phyloP scores from a whole-genome alignment of 2,888 invertebrate genomes.

The Euplagia quadripunctaria region DNA sequence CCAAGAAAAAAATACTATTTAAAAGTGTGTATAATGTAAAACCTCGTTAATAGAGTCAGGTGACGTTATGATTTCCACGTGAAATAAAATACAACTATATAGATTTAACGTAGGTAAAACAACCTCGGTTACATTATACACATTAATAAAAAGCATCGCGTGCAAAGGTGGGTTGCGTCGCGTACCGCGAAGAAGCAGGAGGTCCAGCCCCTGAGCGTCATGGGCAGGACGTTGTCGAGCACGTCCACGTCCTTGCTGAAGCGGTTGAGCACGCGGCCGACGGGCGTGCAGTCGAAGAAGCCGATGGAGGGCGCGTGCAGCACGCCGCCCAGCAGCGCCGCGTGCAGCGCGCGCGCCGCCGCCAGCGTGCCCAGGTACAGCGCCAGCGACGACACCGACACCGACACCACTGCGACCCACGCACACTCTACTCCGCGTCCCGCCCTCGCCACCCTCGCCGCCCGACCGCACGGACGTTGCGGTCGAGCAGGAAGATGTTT shows the following conservation, averaged over 20 bases:
- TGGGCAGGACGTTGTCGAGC: constrained; percentile 91
- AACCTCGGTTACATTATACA: not conserved
- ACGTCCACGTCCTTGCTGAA: constrained; percentile 92
- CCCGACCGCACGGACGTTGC: not conserved
- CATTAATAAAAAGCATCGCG: not conserved
- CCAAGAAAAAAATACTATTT: not conserved
- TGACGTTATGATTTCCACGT: not conserved
- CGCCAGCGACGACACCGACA: constrained; percentile 89
- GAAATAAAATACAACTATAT: not conserved
- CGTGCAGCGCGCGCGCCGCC: constrained; percentile 89
- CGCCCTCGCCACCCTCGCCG: not conserved
- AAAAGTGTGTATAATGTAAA: not conserved
- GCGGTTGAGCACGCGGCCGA: constrained; percentile 93
- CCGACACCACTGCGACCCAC: constrained; percentile 87
- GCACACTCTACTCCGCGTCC: not conserved
- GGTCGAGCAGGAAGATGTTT: no score
- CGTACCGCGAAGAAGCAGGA: constrained; percentile 89
- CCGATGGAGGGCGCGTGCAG: constrained; percentile 90
- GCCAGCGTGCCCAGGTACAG: constrained; percentile 90
- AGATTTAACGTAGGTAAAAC: not conserved
- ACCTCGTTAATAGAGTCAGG: not conserved
- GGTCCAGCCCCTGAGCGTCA: constrained; percentile 91
- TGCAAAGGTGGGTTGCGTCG: constrained; percentile 18
- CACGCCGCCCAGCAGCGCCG: constrained; percentile 88
- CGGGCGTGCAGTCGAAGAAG: constrained; percentile 94